Evolutionary conservation across 2,113 vertebrate genomes (phyloP).

Genomic region (Peucedramus taeniatus): DNA sequence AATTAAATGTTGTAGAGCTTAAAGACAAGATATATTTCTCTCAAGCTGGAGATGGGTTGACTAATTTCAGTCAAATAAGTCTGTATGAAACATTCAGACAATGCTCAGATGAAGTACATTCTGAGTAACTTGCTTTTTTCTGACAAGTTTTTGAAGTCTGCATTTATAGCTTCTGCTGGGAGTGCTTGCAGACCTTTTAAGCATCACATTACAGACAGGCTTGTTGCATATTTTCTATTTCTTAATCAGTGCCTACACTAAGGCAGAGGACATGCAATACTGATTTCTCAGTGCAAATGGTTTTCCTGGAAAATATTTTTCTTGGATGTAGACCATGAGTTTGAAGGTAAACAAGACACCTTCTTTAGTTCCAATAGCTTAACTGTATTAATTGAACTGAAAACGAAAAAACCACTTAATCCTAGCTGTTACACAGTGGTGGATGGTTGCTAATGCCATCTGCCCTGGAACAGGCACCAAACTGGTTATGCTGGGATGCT

Average conservation of each 20-base stretch:
- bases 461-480: not conserved
- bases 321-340: not conserved
- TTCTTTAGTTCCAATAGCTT: not conserved
- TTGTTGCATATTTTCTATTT: not conserved
- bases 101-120: not conserved
- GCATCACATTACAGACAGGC: not conserved
- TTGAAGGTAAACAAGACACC: not conserved
- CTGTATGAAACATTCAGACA: not conserved
- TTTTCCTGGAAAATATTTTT: not conserved
- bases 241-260: not conserved
- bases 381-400: not conserved
- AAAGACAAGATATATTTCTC: not conserved
- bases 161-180: not conserved
- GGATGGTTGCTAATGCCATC: not conserved
- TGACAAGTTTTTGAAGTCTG: not conserved
- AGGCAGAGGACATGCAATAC: not conserved
- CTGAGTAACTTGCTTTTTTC: not conserved
- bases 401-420: not conserved
- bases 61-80: not conserved
- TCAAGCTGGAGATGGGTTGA: not conserved
- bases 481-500: not conserved
- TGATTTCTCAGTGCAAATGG: not conserved
- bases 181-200: not conserved
- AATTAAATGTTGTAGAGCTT: not conserved
- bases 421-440: not conserved